Evolutionary conservation across 2,888 invertebrate genomes (phyloP).

Genomic region (Hirtodrosophila trivittata): DNA sequence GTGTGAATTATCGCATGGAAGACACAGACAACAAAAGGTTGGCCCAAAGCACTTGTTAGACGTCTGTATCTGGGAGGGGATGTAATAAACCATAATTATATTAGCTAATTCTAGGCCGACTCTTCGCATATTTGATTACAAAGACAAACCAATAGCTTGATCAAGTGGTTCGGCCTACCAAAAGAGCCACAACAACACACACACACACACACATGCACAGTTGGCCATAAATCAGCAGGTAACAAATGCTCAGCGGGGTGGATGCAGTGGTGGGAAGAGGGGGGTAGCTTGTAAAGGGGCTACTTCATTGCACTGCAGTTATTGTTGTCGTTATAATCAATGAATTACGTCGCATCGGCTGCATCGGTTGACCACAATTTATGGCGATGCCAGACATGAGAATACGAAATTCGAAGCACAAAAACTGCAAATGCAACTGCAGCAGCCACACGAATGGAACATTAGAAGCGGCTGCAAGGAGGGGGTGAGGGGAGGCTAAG

Average conservation of each 20-base stretch:
- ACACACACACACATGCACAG: slow-evolving; percentile 45
- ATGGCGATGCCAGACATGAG: slow-evolving; percentile 74
- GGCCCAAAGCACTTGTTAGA: slow-evolving; percentile 5
- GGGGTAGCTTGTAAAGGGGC: background rate
- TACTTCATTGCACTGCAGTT: slow-evolving; percentile 59
- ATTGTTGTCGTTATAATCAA: slow-evolving; percentile 78
- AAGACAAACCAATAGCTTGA: slow-evolving; percentile 31
- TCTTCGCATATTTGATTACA: slow-evolving; percentile 50
- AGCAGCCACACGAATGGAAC: slow-evolving; percentile 32
- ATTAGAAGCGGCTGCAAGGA: slow-evolving; percentile 1
- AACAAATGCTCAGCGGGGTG: slow-evolving; percentile 49
- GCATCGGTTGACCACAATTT: slow-evolving; percentile 79
- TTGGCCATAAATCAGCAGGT: slow-evolving; percentile 72
- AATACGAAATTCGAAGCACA: slow-evolving; percentile 64
- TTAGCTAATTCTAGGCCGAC: slow-evolving; percentile 56
- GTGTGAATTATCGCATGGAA: slow-evolving; percentile 65
- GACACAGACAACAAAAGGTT: slow-evolving; percentile 21
- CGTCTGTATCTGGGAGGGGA: slow-evolving; percentile 25
- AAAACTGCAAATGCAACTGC: slow-evolving; percentile 64
- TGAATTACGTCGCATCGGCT: slow-evolving; percentile 73
- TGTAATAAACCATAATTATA: slow-evolving; percentile 67
- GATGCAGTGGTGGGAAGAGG: background rate
- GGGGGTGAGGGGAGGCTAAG: slow-evolving; percentile 8
- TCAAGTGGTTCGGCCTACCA: slow-evolving; percentile 35
- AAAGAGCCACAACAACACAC: slow-evolving; percentile 34